Evolutionary conservation across 2,797 vertebrate species (phyloP).

Genomic region (Pangasius macronema): DNA sequence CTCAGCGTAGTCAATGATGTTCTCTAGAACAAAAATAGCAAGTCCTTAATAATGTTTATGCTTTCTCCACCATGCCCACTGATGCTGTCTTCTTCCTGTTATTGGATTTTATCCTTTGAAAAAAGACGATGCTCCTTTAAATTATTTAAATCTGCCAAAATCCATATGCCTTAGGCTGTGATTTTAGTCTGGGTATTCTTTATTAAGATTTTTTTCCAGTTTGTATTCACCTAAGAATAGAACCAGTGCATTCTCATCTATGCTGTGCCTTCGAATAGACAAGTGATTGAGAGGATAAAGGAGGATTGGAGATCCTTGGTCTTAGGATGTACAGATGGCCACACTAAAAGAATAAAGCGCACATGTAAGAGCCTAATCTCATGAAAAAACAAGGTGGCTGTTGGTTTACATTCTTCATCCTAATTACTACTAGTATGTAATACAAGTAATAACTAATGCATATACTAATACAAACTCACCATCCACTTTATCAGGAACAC

Average conservation of each 20-base stretch:
- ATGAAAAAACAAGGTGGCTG: slow-evolving; percentile 81
- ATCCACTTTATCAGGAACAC: background rate
- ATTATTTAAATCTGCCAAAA: background rate
- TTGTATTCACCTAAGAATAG: background rate
- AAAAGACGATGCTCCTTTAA: background rate
- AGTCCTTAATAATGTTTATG: background rate
- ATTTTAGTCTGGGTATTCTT: background rate
- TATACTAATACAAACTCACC: background rate
- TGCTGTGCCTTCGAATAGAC: slow-evolving; percentile 17
- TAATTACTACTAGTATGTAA: background rate
- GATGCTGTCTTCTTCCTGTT: background rate
- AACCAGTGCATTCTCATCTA: slow-evolving; percentile 1
- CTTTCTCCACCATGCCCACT: background rate
- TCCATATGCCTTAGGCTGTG: background rate
- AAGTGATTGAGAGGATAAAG: slow-evolving; percentile 71
- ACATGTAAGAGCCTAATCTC: slow-evolving; percentile 84
- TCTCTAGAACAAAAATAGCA: slow-evolving; percentile 11
- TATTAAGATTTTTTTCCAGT: background rate
- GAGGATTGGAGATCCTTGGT: slow-evolving; percentile 62
- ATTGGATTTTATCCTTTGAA: background rate
- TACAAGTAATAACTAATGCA: background rate
- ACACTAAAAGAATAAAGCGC: slow-evolving; percentile 60
- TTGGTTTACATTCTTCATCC: slow-evolving; percentile 63
- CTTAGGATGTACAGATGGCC: slow-evolving; percentile 81
- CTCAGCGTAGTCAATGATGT: background rate